A percentile compares a stretch with the other conserved stretches of the same genome.
Conservation (phyloP, 2,888 invertebrate genomes). For the Saturnia japonica region DNA sequence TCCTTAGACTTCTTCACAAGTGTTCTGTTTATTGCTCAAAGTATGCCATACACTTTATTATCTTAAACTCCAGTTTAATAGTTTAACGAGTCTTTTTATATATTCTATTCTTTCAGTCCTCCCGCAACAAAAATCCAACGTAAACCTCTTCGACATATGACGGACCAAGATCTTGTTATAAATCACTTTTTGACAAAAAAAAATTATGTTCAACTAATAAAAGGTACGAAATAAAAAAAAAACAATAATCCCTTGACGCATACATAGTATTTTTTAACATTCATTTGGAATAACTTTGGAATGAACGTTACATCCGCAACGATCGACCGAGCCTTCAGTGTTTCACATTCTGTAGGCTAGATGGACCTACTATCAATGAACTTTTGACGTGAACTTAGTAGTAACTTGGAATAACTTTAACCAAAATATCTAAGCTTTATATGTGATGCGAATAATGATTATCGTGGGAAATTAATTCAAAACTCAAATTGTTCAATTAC, state of each 20-base stretch:
- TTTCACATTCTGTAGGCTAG: slow-evolving; percentile 64
- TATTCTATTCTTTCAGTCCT: slow-evolving; percentile 33
- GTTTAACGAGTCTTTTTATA: neutral
- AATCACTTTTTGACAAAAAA: slow-evolving; percentile 58
- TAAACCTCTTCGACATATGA: slow-evolving; percentile 49
- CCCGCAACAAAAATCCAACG: slow-evolving; percentile 18
- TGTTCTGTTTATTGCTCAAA: slow-evolving; percentile 48
- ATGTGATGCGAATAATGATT: slow-evolving; percentile 68
- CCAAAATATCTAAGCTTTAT: slow-evolving; percentile 77
- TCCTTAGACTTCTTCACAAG: slow-evolving; percentile 50
- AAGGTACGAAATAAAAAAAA: slow-evolving; percentile 40
- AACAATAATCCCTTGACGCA: slow-evolving; percentile 37
- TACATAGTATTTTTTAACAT: slow-evolving; percentile 47
- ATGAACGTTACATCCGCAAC: slow-evolving; percentile 50
- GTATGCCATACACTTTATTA: slow-evolving; percentile 34
- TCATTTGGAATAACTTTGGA: slow-evolving; percentile 30
- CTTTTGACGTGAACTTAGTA: slow-evolving; percentile 81
- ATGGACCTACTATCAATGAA: slow-evolving; percentile 69
- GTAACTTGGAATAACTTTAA: slow-evolving; percentile 74
- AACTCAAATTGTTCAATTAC: slow-evolving; percentile 55
- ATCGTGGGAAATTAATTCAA: slow-evolving; percentile 56
- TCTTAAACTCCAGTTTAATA: neutral
- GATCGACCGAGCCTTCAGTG: slow-evolving; percentile 68
- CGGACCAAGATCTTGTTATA: slow-evolving; percentile 58
- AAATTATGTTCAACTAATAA: slow-evolving; percentile 53